Evolutionary conservation across 2,797 vertebrate species (phyloP).

Genomic region (Channallabes apus): DNA sequence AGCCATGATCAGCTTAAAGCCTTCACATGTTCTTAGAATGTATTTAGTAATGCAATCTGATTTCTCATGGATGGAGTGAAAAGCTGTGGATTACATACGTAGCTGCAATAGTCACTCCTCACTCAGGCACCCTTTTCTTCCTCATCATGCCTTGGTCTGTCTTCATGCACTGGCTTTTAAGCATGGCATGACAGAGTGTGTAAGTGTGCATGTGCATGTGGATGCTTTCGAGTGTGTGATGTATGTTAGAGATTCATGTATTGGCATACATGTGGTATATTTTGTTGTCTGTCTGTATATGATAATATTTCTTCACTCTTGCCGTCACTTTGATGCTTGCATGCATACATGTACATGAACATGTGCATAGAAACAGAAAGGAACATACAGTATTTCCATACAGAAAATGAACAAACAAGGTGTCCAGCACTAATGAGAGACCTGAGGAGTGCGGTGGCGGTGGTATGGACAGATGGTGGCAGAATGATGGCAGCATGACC

Average conservation of each 20-base stretch:
- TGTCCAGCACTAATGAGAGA: conserved; percentile 12
- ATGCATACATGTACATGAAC: not conserved
- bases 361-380: conserved; percentile 9
- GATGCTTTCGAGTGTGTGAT: conserved; percentile 5
- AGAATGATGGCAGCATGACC: conserved; percentile 50
- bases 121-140: not conserved
- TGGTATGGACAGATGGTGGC: conserved; percentile 53
- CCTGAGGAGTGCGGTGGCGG: conserved; percentile 26
- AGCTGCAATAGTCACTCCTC: not conserved
- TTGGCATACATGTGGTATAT: not conserved
- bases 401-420: not conserved
- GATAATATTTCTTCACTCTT: not conserved
- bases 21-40: conserved; percentile 13
- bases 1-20: not conserved
- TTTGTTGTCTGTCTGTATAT: not conserved
- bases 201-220: not conserved
- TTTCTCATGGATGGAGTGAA: not conserved
- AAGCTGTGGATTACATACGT: not conserved
- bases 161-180: not conserved
- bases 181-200: not conserved
- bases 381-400: not conserved
- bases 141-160: not conserved
- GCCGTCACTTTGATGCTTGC: not conserved
- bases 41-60: not conserved
- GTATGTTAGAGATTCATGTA: not conserved